Base-by-base conservation (phyloP, 2,113 vertebrate genomes). In the Parotia lawesii region DNA sequence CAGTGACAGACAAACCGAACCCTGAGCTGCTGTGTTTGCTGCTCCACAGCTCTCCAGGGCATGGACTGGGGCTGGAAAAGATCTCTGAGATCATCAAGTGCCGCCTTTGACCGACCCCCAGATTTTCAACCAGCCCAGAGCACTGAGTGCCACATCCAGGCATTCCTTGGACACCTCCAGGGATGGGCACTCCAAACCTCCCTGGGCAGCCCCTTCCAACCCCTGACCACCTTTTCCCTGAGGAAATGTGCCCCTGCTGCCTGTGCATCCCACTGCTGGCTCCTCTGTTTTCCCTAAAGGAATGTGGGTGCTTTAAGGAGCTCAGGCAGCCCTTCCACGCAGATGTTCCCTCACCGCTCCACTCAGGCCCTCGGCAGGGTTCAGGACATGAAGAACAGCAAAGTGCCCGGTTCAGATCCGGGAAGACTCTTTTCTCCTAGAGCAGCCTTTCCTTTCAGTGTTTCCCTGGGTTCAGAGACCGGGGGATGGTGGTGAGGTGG, bases 61-160 rank as follows among this genome's bases (percentile, higher is more conserved):
- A 28, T 10, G 37, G 12, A 5, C 28, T n/a, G 56, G 60, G 31
- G 27, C 1, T 51, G 72, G 62, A 44, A 51, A 51, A 37, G 15
- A 33, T 23, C 27, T 33, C 38, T 35, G 47, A 44, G 83, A 17
- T 33, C 44, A 50, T 2, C 1, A 1, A 33, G 72, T 27, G 9
- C 22, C 2, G 1, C 45, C 13, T 67, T 48, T 50, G 31, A 31
- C 12, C 0, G 1, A 58, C 8, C 21, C 22, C 21, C 3, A 4
- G 24, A 12, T 75, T 75, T 48, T 28, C 40, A 27, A 2, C 37
- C 45, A 37, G 37, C 37, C 31, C 71, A 42, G 71, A 42, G 73
- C 56, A 15, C 57, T 20, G 45, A 61, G 35, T 14, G 35, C 37
- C 71, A 58, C 3, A 0, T 48, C 47, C 38, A 22, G 40, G 18